Percentiles rank a stretch among this genome's conserved stretches.
phyloP scores from a whole-genome alignment of 2,888 invertebrate species.

The Cheilosia soror region DNA sequence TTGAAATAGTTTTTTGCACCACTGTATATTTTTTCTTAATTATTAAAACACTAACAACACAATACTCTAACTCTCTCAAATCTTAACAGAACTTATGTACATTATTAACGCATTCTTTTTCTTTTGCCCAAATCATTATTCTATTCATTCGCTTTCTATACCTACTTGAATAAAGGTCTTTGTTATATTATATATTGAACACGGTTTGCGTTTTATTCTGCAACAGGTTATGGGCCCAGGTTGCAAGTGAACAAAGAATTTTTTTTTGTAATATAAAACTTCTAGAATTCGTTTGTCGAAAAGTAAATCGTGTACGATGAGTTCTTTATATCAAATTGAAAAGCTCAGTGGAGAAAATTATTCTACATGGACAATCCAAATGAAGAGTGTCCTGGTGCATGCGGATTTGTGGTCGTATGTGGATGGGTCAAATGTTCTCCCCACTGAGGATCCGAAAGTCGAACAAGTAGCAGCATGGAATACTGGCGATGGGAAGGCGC shows the following conservation, averaged over 20 bases:
- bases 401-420: constrained; percentile 34
- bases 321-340: not conserved
- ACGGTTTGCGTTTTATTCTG: constrained; percentile 6
- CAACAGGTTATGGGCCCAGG: constrained; percentile 4
- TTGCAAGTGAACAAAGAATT: not conserved
- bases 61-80: not conserved
- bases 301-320: constrained; percentile 8
- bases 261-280: not conserved
- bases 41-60: not conserved
- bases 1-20: constrained; percentile 15
- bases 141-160: not conserved
- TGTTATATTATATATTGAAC: not conserved
- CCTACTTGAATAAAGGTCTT: not conserved
- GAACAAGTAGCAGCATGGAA: constrained; percentile 22
- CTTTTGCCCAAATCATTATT: not conserved
- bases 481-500: constrained; percentile 32
- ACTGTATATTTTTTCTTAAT: not conserved
- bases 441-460: constrained; percentile 29
- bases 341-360: constrained; percentile 22
- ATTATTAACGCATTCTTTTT: not conserved
- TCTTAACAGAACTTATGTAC: not conserved
- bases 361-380: constrained; percentile 23
- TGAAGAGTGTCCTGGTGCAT: constrained; percentile 28
- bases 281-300: constrained; percentile 19
- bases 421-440: constrained; percentile 1